Conservation (phyloP, 2,888 invertebrate genomes). For the Phengaris arion region DNA sequence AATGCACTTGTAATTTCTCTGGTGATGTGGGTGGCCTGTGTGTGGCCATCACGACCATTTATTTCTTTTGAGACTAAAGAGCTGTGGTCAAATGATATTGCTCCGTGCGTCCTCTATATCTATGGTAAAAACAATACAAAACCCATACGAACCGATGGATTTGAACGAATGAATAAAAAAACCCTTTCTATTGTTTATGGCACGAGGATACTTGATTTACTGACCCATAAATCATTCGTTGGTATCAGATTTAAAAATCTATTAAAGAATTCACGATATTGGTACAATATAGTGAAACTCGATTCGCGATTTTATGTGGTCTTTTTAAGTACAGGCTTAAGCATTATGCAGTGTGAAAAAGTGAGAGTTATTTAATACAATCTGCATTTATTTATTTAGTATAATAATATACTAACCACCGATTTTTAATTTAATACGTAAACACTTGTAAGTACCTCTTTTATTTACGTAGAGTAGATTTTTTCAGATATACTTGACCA, state of each 20-base stretch:
- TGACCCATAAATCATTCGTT: constrained; percentile 36
- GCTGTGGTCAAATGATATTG: background rate
- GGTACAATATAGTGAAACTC: background rate
- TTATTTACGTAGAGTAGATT: background rate
- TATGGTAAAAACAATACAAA: constrained; percentile 20
- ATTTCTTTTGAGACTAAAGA: background rate
- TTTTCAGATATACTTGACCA: background rate
- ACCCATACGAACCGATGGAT: background rate
- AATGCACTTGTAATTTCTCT: too few species aligned
- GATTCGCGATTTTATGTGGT: background rate
- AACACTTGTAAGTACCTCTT: background rate
- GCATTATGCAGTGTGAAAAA: too few species aligned
- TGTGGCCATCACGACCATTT: too few species aligned
- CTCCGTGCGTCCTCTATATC: background rate
- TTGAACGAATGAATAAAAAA: constrained; percentile 14
- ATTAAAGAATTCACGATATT: constrained; percentile 8
- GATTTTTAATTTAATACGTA: too few species aligned
- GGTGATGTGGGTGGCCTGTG: too few species aligned
- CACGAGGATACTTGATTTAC: constrained; percentile 36
- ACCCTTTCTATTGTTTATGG: constrained; percentile 14
- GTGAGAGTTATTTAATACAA: too few species aligned
- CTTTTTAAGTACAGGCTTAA: too few species aligned
- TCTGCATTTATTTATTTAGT: too few species aligned
- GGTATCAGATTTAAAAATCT: constrained; percentile 17
- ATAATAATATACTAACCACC: too few species aligned